Evolutionary conservation across 2,797 vertebrate species (phyloP).

Genomic region (Sphenodon punctatus): DNA sequence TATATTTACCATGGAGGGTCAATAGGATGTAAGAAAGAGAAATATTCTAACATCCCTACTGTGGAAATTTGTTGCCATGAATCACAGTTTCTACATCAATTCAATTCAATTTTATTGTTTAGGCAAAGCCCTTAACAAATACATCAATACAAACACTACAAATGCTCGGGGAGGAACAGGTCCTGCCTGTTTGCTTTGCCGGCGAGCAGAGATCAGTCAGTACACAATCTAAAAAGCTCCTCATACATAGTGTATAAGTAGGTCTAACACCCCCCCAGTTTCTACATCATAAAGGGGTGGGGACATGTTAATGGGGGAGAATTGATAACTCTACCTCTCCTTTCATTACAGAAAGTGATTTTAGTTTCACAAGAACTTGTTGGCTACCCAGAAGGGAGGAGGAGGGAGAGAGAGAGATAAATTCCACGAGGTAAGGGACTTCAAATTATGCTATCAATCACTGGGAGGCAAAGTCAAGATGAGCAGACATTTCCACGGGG

Average conservation of each 20-base stretch:
- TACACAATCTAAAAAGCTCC: too few relatives aligned
- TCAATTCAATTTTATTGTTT: too few relatives aligned
- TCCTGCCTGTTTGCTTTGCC: too few relatives aligned
- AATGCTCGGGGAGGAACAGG: too few relatives aligned
- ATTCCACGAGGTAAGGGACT: neutral
- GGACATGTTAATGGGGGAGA: neutral
- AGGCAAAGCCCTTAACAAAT: too few relatives aligned
- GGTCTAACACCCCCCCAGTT: too few relatives aligned
- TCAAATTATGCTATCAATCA: neutral
- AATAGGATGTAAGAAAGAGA: neutral
- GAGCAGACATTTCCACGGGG: neutral
- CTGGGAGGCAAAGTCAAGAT: neutral
- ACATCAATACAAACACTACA: too few relatives aligned
- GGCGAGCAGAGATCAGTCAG: too few relatives aligned
- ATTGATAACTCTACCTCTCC: neutral
- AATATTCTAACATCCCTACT: neutral
- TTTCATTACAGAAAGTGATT: neutral
- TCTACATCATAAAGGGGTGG: neutral
- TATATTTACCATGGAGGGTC: too few relatives aligned
- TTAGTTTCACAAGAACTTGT: neutral
- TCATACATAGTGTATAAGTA: too few relatives aligned
- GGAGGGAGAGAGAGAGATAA: neutral
- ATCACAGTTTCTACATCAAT: too few relatives aligned
- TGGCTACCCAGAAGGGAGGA: neutral
- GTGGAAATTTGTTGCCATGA: too few relatives aligned